Base-by-base conservation (phyloP, 2,797 vertebrate species). In the Babyrousa celebensis region DNA sequence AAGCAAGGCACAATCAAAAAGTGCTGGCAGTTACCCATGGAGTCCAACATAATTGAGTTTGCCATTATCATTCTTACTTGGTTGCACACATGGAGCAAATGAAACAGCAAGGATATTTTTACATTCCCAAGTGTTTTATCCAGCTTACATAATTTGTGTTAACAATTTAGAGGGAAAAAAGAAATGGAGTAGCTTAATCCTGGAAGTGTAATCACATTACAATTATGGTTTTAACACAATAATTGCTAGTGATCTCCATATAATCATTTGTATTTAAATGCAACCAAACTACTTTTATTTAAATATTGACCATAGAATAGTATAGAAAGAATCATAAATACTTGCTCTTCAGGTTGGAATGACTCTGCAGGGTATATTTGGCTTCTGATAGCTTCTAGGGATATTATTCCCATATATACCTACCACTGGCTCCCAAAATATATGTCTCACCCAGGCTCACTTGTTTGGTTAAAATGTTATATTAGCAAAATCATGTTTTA, bases 31-130 rank as follows among this genome's bases (percentile, higher is more conserved):
- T 87, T 98, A 99, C 99, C 99, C 99, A 99, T 99, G 99, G 98
- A 99, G 99, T 89, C 99, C 99, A 95, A 99, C 99, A 27, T 99
- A 98, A 84, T 99, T 99, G 9, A 99, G 98, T 96, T 99, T 99
- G 98, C 99, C 99, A 5, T 99, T 99, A 85, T 99, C 99, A n/a
- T 98, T 99, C 98, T 99, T 99, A 98, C 98, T 99, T 96, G 99
- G 99, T 95, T 99, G 99, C 94, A 99, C 99, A 95, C 99, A 99
- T 17, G 99, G 99, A 97, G 99, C 99, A 98, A 99, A 99, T 21
- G 99, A 99, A 98, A 99, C 99, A 11, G 99, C 99, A 98, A 99
- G 99, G 98, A 99, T 99, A 97, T 99, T 99, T 98, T 99, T 99
- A 98, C 99, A 99, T 98, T 99, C 99, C 99, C 99, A 99, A 0